Evolutionary conservation across 1,140 invertebrate genomes (phyloP), one percentile per base, ranked within the genome.

Genomic region (Holcopasites calliopsidis): DNA sequence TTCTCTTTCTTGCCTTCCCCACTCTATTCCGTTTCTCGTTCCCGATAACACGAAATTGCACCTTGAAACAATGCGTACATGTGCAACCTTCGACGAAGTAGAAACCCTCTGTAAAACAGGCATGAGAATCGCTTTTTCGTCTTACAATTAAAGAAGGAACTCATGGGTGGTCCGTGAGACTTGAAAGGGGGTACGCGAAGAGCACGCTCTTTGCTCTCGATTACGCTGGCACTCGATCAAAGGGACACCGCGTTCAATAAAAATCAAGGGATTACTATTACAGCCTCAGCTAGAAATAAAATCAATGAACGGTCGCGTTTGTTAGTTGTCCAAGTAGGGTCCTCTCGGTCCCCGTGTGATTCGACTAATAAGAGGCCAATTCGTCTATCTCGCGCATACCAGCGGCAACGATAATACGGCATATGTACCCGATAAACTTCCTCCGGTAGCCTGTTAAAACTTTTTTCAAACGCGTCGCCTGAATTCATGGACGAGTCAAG

Each of bases 31-130:
- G 18, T 11, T 26, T 28, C 44, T 18, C 52, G 52, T 65, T 57
- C 38, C 52, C 35, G 31, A 26, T 49, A 49, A 31, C 47, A 35
- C 47, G 47, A 71, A 62, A 65, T 68, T n/a, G n/a, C n/a, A 35
- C 47, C 42, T 47, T 49, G 16, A 77, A 77, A 69, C 65, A 57
- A 40, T 44, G 50, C 18, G 13, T 11, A 6, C 21, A 13, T 13
- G 18, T 4, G n/a, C 62, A 38, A 52, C 23, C 6, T 23, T 52
- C 31, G 33, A 18, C 31, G 0, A 52, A 66, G 31, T 52, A 52
- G 31, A 26, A n/a, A 31, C n/a, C 16, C 26, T 62, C 44, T 62
- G 38, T 60, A 10, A 21, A 23, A 35, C 18, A 35, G 0, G 55
- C 55, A 38, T 16, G 31, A 38, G 38, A 38, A 23, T 38, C 8